phyloP scores from a whole-genome alignment of 1,140 invertebrate species.

The Dinothrombium tinctorium region DNA sequence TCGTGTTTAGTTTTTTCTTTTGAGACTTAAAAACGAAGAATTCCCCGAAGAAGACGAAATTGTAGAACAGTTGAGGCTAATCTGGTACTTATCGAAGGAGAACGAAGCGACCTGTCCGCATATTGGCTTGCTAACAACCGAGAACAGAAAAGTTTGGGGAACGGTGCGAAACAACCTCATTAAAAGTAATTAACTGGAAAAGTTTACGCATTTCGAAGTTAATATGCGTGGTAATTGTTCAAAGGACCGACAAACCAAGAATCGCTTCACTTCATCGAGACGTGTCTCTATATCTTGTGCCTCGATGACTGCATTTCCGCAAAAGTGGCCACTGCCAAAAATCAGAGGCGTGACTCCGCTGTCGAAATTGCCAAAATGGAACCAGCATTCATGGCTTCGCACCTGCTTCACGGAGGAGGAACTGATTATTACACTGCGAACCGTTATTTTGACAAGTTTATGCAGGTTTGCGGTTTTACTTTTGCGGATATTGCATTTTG shows the following conservation, averaged over 20 bases:
- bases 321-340: conserved; percentile 21
- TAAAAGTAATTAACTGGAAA: conserved; percentile 31
- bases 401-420: conserved; percentile 79
- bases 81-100: conserved; percentile 16
- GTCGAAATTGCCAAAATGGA: conserved; percentile 21
- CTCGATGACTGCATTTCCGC: conserved; percentile 44
- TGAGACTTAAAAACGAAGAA: no score
- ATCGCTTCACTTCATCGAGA: conserved; percentile 48
- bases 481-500: no score
- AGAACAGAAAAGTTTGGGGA: conserved; percentile 53
- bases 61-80: conserved; percentile 25
- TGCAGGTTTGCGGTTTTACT: conserved; percentile 45
- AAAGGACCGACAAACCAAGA: conserved; percentile 46
- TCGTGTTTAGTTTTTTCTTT: no score
- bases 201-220: conserved; percentile 18
- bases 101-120: conserved; percentile 22
- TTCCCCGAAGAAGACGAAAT: conserved; percentile 31
- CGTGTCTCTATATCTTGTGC: conserved; percentile 60
- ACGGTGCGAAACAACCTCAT: conserved; percentile 41
- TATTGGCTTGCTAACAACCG: conserved; percentile 59
- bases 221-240: not conserved
- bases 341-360: conserved; percentile 31
- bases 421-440: conserved; percentile 57
- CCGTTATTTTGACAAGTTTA: conserved; percentile 92
- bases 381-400: conserved; percentile 42